Percentiles rank a stretch among this genome's conserved stretches.
Conservation (phyloP, 2,888 invertebrate species). For the Gymnoscelis rufifasciata region DNA sequence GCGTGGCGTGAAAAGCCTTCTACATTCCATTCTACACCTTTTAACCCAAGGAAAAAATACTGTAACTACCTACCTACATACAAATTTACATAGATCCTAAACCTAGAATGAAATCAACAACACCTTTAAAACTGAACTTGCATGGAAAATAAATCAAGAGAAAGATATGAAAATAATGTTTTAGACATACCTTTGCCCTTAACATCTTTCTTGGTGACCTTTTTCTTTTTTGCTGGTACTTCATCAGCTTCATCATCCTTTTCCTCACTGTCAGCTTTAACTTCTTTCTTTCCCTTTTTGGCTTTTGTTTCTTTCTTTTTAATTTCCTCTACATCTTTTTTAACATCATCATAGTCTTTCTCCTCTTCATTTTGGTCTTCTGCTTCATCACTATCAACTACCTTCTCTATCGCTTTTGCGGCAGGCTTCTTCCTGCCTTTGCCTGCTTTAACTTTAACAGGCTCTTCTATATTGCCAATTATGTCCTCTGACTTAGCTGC, state of each 20-base stretch:
- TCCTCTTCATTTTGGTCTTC: slow-evolving; percentile 47
- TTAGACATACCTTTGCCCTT: slow-evolving; percentile 49
- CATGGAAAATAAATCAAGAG: too few relatives aligned
- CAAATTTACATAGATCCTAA: too few relatives aligned
- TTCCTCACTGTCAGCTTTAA: slow-evolving; percentile 51
- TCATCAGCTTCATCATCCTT: slow-evolving; percentile 43
- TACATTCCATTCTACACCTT: too few relatives aligned
- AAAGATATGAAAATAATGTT: too few relatives aligned
- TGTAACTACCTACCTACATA: too few relatives aligned
- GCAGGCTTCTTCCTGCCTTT: slow-evolving; percentile 39
- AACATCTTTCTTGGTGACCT: slow-evolving; percentile 52
- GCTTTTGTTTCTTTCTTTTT: slow-evolving; percentile 60
- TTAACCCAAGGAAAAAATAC: too few relatives aligned
- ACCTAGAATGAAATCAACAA: too few relatives aligned
- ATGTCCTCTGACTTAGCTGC: slow-evolving; percentile 43
- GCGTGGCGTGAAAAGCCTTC: too few relatives aligned
- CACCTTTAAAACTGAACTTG: too few relatives aligned
- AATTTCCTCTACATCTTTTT: slow-evolving; percentile 43
- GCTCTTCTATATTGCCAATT: slow-evolving; percentile 47
- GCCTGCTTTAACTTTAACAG: slow-evolving; percentile 38
- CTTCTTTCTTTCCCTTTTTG: slow-evolving; percentile 55
- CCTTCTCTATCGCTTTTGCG: slow-evolving; percentile 39
- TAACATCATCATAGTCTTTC: too few relatives aligned
- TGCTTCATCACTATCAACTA: slow-evolving; percentile 37
- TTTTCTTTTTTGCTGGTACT: slow-evolving; percentile 49